A percentile compares a stretch with the other conserved stretches of the same genome.
Conservation (phyloP, 2,113 vertebrate species). For the Cichladusa arquata region DNA sequence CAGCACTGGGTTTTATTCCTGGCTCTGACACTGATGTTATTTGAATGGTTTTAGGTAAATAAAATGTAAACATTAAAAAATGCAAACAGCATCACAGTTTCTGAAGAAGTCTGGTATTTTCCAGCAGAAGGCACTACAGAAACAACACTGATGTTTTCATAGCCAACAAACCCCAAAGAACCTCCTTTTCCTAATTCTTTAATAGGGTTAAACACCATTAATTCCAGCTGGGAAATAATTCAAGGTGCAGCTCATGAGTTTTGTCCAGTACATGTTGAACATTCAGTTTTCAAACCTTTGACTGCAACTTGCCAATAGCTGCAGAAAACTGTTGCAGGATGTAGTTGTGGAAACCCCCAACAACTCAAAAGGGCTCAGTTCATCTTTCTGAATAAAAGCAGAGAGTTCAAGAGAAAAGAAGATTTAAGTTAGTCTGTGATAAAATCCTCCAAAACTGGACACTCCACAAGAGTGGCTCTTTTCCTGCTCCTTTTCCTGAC, state of each 20-base stretch:
- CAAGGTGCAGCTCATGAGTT: background rate
- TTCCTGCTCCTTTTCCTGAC: background rate
- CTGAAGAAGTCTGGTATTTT: background rate
- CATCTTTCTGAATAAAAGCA: background rate
- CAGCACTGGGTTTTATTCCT: background rate
- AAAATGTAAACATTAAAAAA: background rate
- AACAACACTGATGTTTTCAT: background rate
- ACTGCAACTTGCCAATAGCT: background rate
- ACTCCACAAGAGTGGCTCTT: background rate
- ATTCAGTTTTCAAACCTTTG: background rate
- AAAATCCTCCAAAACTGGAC: background rate
- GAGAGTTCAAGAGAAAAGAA: background rate
- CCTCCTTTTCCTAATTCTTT: slow-evolving; percentile 4
- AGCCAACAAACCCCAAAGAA: background rate
- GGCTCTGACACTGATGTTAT: background rate
- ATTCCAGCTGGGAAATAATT: slow-evolving; percentile 34
- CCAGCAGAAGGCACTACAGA: background rate
- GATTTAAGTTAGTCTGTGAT: too few relatives aligned
- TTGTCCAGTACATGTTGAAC: background rate
- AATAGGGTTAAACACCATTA: background rate
- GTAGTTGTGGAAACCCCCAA: background rate
- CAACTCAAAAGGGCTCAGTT: background rate
- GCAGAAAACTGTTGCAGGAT: background rate
- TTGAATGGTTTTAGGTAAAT: background rate
- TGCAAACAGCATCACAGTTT: background rate